These are phyloP conservation scores for Otus sunia DNA, from an alignment of 2,113 vertebrate genomes.

Conservation along the genomic window DNA sequence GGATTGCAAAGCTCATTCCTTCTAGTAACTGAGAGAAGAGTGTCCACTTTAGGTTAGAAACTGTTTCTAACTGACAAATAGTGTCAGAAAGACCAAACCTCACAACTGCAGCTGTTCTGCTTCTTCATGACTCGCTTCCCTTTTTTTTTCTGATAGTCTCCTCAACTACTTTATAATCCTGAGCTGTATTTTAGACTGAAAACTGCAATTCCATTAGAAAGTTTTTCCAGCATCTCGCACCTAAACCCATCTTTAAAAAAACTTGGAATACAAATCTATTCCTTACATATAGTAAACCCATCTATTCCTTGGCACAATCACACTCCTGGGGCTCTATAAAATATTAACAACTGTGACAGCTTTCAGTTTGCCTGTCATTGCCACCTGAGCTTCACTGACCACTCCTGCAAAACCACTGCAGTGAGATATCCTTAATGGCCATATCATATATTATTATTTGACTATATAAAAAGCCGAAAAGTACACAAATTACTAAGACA, in stretches of 20 bases:
- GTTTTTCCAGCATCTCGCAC: not conserved
- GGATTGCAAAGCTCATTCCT: not conserved
- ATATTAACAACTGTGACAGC: not conserved
- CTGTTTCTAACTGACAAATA: not conserved
- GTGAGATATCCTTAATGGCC: not conserved
- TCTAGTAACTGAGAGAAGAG: not conserved
- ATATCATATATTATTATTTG: not conserved
- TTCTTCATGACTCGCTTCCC: not conserved
- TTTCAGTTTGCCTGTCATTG: not conserved
- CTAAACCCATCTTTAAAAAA: not conserved
- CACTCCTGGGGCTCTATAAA: not conserved
- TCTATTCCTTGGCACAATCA: not conserved
- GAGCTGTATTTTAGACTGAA: not conserved
- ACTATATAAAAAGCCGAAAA: not conserved
- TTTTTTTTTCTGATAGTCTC: not conserved
- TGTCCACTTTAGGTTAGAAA: not conserved
- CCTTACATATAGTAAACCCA: not conserved
- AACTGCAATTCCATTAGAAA: not conserved
- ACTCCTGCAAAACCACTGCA: not conserved
- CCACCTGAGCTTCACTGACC: not conserved
- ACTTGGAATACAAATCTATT: not conserved
- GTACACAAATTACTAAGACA: not conserved
- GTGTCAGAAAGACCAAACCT: not conserved
- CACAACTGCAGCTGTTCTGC: not conserved
- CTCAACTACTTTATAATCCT: not conserved